These are phyloP conservation scores for Malurus alboscapulatus DNA, from an alignment of 2,113 vertebrate genomes.

Conservation along the genomic window DNA sequence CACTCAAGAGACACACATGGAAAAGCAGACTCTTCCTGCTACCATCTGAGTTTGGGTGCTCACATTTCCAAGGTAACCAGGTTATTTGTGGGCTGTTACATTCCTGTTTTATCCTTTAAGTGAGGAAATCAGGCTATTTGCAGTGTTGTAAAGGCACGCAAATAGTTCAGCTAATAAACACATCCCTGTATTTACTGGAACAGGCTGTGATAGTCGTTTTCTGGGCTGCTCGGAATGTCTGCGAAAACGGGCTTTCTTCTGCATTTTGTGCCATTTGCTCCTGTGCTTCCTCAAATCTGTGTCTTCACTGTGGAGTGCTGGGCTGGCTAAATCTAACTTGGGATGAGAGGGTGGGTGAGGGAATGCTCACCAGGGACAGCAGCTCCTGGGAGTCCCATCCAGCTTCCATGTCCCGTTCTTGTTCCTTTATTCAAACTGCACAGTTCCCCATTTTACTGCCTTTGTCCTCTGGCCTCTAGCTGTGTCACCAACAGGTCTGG, in stretches of 20 bases:
- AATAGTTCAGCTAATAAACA: conserved; percentile 30
- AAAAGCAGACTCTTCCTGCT: conserved; percentile 12
- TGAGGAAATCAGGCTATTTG: conserved; percentile 9
- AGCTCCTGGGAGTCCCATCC: not conserved
- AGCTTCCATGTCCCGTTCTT: not conserved
- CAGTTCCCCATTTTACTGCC: not conserved
- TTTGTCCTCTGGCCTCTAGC: not conserved
- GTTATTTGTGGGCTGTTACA: conserved; percentile 26
- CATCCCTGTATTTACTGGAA: not conserved
- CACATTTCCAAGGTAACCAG: conserved; percentile 42
- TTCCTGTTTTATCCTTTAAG: not conserved
- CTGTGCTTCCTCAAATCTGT: not conserved
- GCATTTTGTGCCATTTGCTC: not conserved
- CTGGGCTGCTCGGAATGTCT: not conserved
- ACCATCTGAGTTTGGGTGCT: not conserved
- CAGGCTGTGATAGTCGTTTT: not conserved
- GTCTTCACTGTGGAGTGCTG: not conserved
- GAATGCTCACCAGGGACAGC: not conserved
- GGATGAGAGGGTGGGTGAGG: not conserved
- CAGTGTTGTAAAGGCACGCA: not conserved
- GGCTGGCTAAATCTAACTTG: not conserved
- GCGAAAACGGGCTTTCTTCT: not conserved
- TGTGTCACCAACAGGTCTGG: fast-evolving
- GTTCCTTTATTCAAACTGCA: not conserved
- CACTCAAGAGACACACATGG: fast-evolving